Base-by-base conservation (phyloP, 2,888 invertebrate species). In the Antheraea assamensis region DNA sequence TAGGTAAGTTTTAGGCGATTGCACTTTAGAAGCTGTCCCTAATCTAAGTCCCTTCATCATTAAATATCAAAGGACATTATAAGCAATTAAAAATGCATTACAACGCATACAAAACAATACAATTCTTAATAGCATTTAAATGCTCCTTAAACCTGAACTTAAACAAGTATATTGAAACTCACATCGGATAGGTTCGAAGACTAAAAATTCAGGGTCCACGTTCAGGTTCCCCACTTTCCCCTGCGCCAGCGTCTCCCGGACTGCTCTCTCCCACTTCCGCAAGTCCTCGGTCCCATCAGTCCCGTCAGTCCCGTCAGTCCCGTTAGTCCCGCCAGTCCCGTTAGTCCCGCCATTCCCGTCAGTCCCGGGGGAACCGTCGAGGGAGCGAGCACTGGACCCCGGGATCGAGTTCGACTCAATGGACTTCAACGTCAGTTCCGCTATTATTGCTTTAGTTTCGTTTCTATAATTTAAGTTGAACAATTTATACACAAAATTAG, bases 141-240 rank as follows among this genome's bases (percentile, higher is more conserved):
- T n/a, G n/a, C n/a, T n/a, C n/a, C n/a, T n/a, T n/a, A n/a, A n/a
- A n/a, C n/a, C n/a, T n/a, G n/a, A n/a, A n/a, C n/a, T n/a, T n/a
- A 35, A 35, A 7, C 3, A 35, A 42, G 7, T 13, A 42, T 13
- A 13, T 42, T 42, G 42, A 42, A 13, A 95, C 96, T 96, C 89
- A 98, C 98, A 94, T 85, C 96, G 95, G 76, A 95, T 95, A 2
- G 97, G 96, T 82, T 96, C 96, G 81, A 98, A 96, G 73, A 97
- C 95, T 75, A 98, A 90, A 87, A 97, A 98, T 75, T 96, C 96
- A 0, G 98, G 98, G 88, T 98, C 98, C 0, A 98, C 96, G 35
- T 96, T 96, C 1, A 98, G 89, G 49, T 97, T 96, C 1, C 98
- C 98, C 13, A 98, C 96, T 82, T 95, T 95, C 8, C 98, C 98